phyloP scores from a whole-genome alignment of 2,888 invertebrate genomes.

The Pteria penguin region DNA sequence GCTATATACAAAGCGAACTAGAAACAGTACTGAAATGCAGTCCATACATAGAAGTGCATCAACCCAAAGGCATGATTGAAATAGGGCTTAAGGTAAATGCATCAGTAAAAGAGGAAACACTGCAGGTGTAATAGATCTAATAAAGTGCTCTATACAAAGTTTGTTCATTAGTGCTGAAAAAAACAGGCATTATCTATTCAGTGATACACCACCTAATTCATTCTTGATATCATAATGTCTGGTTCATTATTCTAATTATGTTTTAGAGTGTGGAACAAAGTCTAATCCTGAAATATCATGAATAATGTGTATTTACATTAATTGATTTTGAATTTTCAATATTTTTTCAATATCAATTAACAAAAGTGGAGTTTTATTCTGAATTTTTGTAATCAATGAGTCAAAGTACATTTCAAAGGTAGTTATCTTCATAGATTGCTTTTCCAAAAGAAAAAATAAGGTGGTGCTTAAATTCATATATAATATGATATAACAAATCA shows the following conservation, averaged over 20 bases:
- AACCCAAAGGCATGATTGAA: not conserved
- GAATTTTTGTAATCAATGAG: too few relatives aligned
- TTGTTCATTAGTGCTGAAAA: constrained; percentile 15
- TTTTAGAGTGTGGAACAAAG: too few relatives aligned
- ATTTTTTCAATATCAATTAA: too few relatives aligned
- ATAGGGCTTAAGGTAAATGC: not conserved
- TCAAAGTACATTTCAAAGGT: too few relatives aligned
- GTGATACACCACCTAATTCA: not conserved
- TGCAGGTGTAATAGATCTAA: not conserved
- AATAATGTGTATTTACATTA: too few relatives aligned
- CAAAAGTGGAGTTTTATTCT: too few relatives aligned
- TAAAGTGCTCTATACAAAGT: constrained; percentile 23
- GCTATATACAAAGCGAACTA: not conserved
- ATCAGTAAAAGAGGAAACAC: not conserved
- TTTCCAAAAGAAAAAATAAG: too few relatives aligned
- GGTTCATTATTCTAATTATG: too few relatives aligned
- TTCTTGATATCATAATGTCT: too few relatives aligned
- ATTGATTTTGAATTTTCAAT: too few relatives aligned
- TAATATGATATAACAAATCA: constrained; percentile 20
- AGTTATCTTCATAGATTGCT: too few relatives aligned
- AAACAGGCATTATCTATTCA: constrained; percentile 22
- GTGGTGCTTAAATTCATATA: constrained; percentile 10
- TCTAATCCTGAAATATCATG: too few relatives aligned
- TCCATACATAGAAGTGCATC: not conserved
- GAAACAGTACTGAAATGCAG: not conserved